Evolutionary conservation across 2,113 vertebrate species (phyloP).

Genomic region (Zosterops pallidus): DNA sequence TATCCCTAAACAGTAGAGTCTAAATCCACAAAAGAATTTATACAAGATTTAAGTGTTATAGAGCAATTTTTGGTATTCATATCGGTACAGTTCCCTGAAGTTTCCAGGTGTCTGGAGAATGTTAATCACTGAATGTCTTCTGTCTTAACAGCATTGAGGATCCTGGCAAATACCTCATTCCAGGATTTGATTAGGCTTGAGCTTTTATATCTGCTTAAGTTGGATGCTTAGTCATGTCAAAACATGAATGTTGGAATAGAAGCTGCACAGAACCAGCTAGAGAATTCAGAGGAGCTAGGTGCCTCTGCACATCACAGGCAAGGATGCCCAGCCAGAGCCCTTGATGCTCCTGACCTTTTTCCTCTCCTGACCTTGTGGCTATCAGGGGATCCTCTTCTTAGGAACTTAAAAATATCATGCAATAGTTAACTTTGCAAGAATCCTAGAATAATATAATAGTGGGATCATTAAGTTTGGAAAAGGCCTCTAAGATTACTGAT

Average conservation of each 20-base stretch:
- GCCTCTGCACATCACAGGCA: background rate
- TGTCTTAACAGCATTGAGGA: background rate
- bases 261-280: background rate
- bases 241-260: background rate
- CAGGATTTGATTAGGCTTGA: background rate
- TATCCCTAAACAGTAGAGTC: background rate
- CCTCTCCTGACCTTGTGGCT: background rate
- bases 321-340: background rate
- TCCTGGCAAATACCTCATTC: background rate
- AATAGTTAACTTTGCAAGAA: background rate
- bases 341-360: accelerated
- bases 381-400: background rate
- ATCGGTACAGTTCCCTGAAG: background rate
- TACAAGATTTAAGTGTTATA: background rate
- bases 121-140: background rate
- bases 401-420: background rate
- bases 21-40: background rate
- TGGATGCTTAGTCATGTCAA: background rate
- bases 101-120: background rate
- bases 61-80: background rate
- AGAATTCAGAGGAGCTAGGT: background rate
- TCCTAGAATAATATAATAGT: background rate
- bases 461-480: background rate
- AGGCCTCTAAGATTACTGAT: accelerated
- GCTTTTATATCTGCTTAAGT: background rate